Evolutionary conservation across 2,888 invertebrate genomes (phyloP), one percentile per base, ranked within the genome.

Genomic region (Poecilus cupreus): DNA sequence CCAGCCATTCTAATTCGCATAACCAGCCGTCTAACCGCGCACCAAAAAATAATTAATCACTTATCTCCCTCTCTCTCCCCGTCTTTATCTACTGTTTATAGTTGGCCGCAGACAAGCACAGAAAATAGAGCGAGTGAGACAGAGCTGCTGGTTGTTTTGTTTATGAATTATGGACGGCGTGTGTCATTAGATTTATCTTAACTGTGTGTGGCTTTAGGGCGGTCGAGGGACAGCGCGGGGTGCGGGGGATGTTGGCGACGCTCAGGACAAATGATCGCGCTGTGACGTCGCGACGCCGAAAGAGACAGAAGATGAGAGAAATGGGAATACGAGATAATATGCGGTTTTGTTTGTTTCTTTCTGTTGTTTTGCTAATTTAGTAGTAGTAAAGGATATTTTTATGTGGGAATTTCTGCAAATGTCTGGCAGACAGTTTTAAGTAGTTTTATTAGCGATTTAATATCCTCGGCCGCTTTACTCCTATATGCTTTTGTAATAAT

Each of bases 101-200:
- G 32, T 6, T 22, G 37, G 16, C 64, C 10, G 37, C 24, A 22
- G 24, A 57, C 57, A 24, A 57, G 57, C n/a, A n/a, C 26, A 24
- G 57, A 68, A 68, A 68, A 68, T 68, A 68, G 64, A 37, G 37
- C 64, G 16, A 68, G 64, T 18, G 64, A 68, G 64, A 32, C 18
- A 5, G 37, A 32, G 37, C 18, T 37, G 16, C 16, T 68, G 18
- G 64, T 68, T 68, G 64, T 64, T 78, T 78, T 78, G 78, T 24
- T 78, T 78, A 64, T 78, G 78, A 78, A 78, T 78, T 78, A 78
- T 78, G 78, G 60, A 60, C 64, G 64, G 24, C 39, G 78, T 75
- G 75, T 78, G 78, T 78, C 78, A 78, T 78, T 78, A 64, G 78
- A 78, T 78, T 78, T 78, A 78, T 78, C 78, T 78, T 78, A 78